A percentile compares a stretch with the other conserved stretches of the same genome.
phyloP scores from a whole-genome alignment of 2,888 invertebrate genomes.

The Eledona agricola region DNA sequence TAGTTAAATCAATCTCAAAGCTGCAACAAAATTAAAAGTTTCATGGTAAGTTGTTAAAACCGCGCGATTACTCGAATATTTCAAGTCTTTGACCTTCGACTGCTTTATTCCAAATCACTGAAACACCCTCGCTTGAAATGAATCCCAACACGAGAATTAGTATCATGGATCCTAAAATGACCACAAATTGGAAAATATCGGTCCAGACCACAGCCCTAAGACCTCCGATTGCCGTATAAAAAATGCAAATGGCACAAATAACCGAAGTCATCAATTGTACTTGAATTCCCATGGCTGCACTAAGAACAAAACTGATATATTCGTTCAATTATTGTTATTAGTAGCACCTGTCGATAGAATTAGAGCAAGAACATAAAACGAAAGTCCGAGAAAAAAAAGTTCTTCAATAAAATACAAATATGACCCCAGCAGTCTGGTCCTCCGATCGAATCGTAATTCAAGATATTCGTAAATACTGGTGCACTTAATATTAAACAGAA shows the following conservation, averaged over 20 bases:
- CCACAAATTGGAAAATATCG: constrained; percentile 41
- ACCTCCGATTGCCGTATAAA: constrained; percentile 76
- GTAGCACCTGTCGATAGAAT: no score
- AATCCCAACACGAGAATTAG: no score
- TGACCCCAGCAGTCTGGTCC: no score
- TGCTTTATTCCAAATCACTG: neutral
- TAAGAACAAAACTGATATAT: constrained; percentile 4
- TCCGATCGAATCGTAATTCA: constrained; percentile 2
- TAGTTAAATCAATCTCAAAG: constrained; percentile 6
- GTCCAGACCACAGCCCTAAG: constrained; percentile 73
- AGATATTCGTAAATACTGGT: constrained; percentile 1
- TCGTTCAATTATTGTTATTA: no score
- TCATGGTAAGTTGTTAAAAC: no score
- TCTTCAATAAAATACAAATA: no score
- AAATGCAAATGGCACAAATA: constrained; percentile 74
- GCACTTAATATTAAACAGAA: neutral
- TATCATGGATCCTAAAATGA: no score
- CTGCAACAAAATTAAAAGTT: constrained; percentile 15
- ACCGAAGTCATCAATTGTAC: constrained; percentile 71
- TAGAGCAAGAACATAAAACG: no score
- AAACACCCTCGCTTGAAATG: neutral
- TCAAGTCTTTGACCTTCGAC: constrained; percentile 1
- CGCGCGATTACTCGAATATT: constrained; percentile 2
- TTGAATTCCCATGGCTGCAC: constrained; percentile 72
- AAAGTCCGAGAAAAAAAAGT: no score